phyloP scores from a whole-genome alignment of 2,888 invertebrate genomes.

The Polydrusus pterygomalis region DNA sequence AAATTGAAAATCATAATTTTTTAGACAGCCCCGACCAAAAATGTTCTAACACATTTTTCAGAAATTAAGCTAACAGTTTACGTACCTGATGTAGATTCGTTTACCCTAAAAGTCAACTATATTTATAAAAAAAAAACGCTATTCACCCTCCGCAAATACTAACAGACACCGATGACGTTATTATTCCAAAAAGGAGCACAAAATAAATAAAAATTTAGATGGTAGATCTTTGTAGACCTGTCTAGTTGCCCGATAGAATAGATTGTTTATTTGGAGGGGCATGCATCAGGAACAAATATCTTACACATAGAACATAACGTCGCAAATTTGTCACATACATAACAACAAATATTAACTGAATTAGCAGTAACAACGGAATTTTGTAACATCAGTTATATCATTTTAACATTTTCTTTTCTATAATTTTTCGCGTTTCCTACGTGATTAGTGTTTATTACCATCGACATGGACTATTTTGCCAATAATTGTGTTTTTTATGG shows the following conservation, averaged over 20 bases:
- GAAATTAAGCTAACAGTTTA: too few relatives aligned
- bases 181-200: too few relatives aligned
- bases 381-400: constrained; percentile 15
- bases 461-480: background rate
- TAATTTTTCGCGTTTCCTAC: background rate
- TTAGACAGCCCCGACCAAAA: too few relatives aligned
- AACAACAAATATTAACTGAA: constrained; percentile 20
- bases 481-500: constrained; percentile 1
- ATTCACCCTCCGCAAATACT: too few relatives aligned
- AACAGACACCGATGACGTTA: too few relatives aligned
- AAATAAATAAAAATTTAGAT: too few relatives aligned
- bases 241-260: background rate
- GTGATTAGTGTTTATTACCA: background rate
- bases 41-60: too few relatives aligned
- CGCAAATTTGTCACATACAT: background rate
- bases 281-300: background rate
- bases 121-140: too few relatives aligned
- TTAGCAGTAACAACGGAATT: background rate
- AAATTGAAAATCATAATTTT: too few relatives aligned
- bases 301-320: background rate
- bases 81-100: too few relatives aligned
- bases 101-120: too few relatives aligned
- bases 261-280: background rate
- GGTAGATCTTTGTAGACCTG: background rate
- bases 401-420: background rate